Evolutionary conservation across 2,888 invertebrate species (phyloP).

Genomic region (Eulithis prunata): DNA sequence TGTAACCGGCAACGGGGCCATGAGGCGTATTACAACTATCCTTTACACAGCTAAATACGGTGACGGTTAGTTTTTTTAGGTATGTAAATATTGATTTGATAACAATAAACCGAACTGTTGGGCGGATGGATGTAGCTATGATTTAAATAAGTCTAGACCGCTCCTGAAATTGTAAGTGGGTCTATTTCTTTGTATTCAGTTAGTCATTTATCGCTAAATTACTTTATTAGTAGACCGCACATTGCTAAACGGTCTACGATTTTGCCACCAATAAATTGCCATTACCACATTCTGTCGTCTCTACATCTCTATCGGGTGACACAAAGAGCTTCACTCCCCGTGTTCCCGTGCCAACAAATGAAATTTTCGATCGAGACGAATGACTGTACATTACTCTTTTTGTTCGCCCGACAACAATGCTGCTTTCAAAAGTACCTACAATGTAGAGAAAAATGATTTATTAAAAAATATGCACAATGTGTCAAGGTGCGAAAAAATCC

Average conservation of each 20-base stretch:
- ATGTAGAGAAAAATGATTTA: constrained; percentile 44
- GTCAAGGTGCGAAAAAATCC: constrained; percentile 22
- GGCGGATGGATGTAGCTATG: too few species aligned
- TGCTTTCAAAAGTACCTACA: constrained; percentile 53
- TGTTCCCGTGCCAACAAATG: constrained; percentile 69
- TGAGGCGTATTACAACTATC: too few species aligned
- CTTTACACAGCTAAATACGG: too few species aligned
- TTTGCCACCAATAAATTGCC: constrained; percentile 31
- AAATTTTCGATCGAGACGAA: constrained; percentile 77
- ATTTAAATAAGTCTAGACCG: too few species aligned
- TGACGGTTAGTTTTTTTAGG: too few species aligned
- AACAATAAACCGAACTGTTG: too few species aligned
- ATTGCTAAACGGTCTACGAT: constrained; percentile 23
- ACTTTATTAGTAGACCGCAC: neutral
- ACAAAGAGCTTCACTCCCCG: constrained; percentile 56
- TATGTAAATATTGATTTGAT: too few species aligned
- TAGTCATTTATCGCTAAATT: too few species aligned
- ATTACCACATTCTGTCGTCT: constrained; percentile 47
- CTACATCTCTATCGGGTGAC: constrained; percentile 58
- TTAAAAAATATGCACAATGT: constrained; percentile 38
- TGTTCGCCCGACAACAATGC: constrained; percentile 67
- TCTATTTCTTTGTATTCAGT: too few species aligned
- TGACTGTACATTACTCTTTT: constrained; percentile 73
- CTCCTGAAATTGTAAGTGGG: too few species aligned
- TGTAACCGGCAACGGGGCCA: too few species aligned